A percentile compares a stretch with the other conserved stretches of the same genome.
Conservation (phyloP, 2,797 vertebrate genomes). For the Pempheris klunzingeri region DNA sequence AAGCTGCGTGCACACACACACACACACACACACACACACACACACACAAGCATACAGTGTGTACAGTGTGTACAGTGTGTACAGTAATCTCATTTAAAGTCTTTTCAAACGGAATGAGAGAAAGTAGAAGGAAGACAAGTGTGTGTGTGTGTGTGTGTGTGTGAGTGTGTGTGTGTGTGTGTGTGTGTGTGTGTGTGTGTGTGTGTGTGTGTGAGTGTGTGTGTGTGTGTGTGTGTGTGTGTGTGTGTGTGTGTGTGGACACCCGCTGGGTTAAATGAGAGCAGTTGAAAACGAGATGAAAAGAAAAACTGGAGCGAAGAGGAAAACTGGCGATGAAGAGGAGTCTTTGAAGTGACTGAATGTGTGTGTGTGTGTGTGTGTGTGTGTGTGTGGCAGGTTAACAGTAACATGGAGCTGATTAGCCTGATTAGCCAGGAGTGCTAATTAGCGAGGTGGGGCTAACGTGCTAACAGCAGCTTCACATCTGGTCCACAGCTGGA, state of each 20-base stretch:
- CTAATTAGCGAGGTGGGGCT: constrained; percentile 45
- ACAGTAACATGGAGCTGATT: constrained; percentile 29
- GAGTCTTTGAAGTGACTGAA: constrained; percentile 22
- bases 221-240: not conserved
- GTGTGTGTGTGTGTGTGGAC: not conserved
- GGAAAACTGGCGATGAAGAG: not conserved
- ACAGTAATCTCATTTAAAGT: constrained; percentile 26
- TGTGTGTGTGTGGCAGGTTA: not conserved
- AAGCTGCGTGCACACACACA: not conserved
- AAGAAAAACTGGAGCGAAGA: constrained; percentile 20
- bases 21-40: not conserved
- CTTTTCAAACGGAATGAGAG: not conserved
- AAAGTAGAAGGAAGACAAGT: constrained; percentile 4
- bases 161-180: not conserved
- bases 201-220: not conserved
- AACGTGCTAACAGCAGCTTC: constrained; percentile 13
- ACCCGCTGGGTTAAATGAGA: constrained; percentile 1
- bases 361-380: constrained; percentile 6
- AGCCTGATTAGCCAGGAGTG: constrained; percentile 50
- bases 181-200: not conserved
- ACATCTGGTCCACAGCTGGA: constrained; percentile 33
- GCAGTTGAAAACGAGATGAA: constrained; percentile 21
- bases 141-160: not conserved
- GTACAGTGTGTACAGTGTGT: constrained; percentile 17
- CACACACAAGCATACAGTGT: not conserved